Conservation (phyloP, 2,797 vertebrate genomes). For the Acrossocheilus fasciatus region DNA sequence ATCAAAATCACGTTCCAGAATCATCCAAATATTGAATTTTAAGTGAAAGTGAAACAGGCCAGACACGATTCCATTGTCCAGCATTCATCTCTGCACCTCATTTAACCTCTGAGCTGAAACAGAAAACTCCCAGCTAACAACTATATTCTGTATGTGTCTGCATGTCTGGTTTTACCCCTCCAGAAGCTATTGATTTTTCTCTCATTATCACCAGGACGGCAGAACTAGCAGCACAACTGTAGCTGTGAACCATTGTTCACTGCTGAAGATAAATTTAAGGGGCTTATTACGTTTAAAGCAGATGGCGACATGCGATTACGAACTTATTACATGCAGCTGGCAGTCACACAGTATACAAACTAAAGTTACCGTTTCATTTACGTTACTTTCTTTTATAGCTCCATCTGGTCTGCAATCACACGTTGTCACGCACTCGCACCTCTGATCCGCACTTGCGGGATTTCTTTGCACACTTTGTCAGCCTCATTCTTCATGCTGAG, state of each 20-base stretch:
- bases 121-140: slow-evolving; percentile 28
- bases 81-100: slow-evolving; percentile 52
- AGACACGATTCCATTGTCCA: slow-evolving; percentile 36
- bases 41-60: slow-evolving; percentile 27
- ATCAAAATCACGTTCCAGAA: too few relatives aligned
- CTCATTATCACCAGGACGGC: slow-evolving; percentile 55
- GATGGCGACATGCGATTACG: background rate
- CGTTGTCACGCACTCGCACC: background rate
- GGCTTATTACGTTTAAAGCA: background rate
- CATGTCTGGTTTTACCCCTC: slow-evolving; percentile 28
- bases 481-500: background rate
- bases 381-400: slow-evolving; percentile 31
- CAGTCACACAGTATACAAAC: background rate
- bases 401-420: slow-evolving; percentile 27
- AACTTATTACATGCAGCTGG: background rate
- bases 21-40: slow-evolving; percentile 34
- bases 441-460: slow-evolving; percentile 28
- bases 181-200: slow-evolving; percentile 57
- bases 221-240: slow-evolving; percentile 29
- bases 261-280: background rate
- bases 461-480: slow-evolving; percentile 29
- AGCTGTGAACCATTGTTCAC: slow-evolving; percentile 29
- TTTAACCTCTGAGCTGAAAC: slow-evolving; percentile 52
- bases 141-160: slow-evolving; percentile 14
- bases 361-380: background rate